phyloP scores from a whole-genome alignment of 2,113 vertebrate species.

The Limnothrissa miodon region DNA sequence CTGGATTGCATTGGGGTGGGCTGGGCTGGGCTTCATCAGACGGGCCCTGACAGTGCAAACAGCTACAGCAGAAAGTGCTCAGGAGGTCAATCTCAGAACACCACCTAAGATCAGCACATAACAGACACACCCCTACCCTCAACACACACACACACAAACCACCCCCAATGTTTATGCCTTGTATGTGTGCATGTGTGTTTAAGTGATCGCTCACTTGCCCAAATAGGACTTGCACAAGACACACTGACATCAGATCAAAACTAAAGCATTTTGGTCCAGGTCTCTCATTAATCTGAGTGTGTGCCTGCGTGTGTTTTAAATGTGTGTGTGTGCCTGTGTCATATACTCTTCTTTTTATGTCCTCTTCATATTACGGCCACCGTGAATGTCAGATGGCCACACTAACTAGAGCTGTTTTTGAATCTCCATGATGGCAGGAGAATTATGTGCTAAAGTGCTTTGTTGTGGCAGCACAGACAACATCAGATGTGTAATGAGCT shows the following conservation, averaged over 20 bases:
- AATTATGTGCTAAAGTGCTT: not conserved
- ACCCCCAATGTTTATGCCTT: not conserved
- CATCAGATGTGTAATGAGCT: not conserved
- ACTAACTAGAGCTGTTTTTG: not conserved
- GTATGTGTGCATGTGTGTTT: not conserved
- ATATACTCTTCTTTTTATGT: too few relatives aligned
- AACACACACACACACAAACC: too few relatives aligned
- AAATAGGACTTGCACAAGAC: too few relatives aligned
- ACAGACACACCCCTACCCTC: not conserved
- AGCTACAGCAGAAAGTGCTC: slow-evolving; percentile 38
- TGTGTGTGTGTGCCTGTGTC: too few relatives aligned
- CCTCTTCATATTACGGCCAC: too few relatives aligned
- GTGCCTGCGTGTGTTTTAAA: too few relatives aligned
- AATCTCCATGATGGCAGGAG: not conserved
- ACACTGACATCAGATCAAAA: too few relatives aligned
- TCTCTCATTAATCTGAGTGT: too few relatives aligned
- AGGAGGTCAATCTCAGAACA: not conserved
- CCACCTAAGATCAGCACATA: not conserved
- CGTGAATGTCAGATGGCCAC: not conserved
- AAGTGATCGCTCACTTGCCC: too few relatives aligned
- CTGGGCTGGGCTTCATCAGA: not conserved
- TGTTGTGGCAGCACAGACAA: not conserved
- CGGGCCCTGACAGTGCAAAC: slow-evolving; percentile 10
- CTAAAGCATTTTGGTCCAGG: too few relatives aligned
- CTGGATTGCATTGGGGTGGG: slow-evolving; percentile 46